Base-by-base conservation (phyloP, 2,113 vertebrate species). In the Hylia prasina region DNA sequence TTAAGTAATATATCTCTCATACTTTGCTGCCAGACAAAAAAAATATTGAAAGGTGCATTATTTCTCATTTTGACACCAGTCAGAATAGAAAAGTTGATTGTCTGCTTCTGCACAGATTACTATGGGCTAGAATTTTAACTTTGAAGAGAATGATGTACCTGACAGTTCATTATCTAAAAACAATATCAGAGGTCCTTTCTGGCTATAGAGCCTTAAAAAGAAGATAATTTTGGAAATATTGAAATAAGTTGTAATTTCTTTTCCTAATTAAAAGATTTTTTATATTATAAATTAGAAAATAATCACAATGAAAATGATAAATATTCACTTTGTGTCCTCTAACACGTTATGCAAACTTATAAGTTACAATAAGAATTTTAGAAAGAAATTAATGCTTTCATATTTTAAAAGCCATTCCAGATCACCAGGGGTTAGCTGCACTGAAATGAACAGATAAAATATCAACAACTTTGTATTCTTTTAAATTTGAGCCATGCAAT, bases 381-480 rank as follows among this genome's bases (percentile, higher is more conserved):
- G 28, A 73, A 94, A 71, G 11, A 91, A 94, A 60, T 69, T 9
- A 87, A 86, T 93, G 71, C 39, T 77, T 95, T 77, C 57, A 54
- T 40, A 89, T 72, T 79, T 77, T 56, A 94, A 94, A 91, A 83
- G 51, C 65, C 86, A 94, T 82, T 69, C 45, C 73, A 79, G 68
- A 96, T 75, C 90, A 93, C 69, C 75, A 90, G 44, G 47, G 61
- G 53, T 88, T 63, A 84, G 66, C 39, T 91, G 50, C 63, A 40
- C 14, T 93, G 78, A 76, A 94, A 92, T 44, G 11, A 90, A 92
- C 79, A 91, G 76, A 88, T 94, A 95, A 93, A 89, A 93, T 42
- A 96, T 71, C 72, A 92, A 89, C 75, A 95, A 93, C 48, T 82
- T 84, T 28, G 33, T 45, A 87, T 61, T 85, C 81, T 66, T 47